These are phyloP conservation scores for Volucella zonaria DNA, from an alignment of 2,888 invertebrate genomes.

Conservation along the genomic window DNA sequence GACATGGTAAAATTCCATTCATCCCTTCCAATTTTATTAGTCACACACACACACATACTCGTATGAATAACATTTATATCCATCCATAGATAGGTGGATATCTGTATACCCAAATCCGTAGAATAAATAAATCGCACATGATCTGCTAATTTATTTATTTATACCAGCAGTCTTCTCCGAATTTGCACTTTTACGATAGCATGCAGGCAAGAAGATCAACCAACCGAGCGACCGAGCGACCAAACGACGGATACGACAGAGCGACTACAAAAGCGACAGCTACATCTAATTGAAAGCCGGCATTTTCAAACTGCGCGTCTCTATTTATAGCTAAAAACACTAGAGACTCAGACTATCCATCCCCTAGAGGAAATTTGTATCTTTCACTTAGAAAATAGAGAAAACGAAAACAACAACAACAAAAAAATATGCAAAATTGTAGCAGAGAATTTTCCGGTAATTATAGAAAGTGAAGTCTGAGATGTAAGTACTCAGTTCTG, in stretches of 20 bases:
- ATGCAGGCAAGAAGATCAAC: slow-evolving; percentile 10
- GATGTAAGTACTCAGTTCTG: neutral
- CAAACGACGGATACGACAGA: neutral
- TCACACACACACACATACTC: no score
- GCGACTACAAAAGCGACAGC: neutral
- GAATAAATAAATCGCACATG: slow-evolving; percentile 43
- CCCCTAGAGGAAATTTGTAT: slow-evolving; percentile 14
- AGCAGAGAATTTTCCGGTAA: slow-evolving; percentile 36
- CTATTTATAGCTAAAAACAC: slow-evolving; percentile 59
- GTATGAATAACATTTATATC: no score
- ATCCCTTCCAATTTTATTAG: no score
- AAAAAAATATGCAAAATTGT: slow-evolving; percentile 12
- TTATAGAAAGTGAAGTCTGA: slow-evolving; percentile 40
- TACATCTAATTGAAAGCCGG: slow-evolving; percentile 51
- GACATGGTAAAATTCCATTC: no score
- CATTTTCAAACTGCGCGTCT: slow-evolving; percentile 30
- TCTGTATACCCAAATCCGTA: neutral
- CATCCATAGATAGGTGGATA: no score
- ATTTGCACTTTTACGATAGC: slow-evolving; percentile 35
- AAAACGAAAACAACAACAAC: neutral
- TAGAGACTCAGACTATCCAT: slow-evolving; percentile 13
- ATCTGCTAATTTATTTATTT: slow-evolving; percentile 46
- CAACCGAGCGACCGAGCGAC: no score
- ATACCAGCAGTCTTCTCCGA: slow-evolving; percentile 25
- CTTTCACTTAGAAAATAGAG: neutral